Evolutionary conservation across 2,888 invertebrate genomes (phyloP), one percentile per base, ranked within the genome.

Genomic region (Pollenia angustigena): DNA sequence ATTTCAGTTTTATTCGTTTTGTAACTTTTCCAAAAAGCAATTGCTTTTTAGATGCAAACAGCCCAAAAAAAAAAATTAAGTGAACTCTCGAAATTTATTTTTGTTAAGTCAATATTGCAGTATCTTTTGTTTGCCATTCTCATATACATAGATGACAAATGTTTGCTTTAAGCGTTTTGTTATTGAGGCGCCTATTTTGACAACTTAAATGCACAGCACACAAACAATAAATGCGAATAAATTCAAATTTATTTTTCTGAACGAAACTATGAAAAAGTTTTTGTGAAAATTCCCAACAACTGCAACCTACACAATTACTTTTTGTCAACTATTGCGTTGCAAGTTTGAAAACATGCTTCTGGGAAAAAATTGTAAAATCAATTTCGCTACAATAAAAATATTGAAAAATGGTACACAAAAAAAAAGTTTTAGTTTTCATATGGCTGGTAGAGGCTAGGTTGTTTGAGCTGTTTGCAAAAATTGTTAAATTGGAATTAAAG

Each of bases 171-270:
- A 52, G 58, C 60, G 12, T 48, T 75, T 58, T 58, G n/a, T 52
- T 72, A 23, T 75, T 75, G 32, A 76, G 80, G 80, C 85, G 75
- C 80, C 80, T 64, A 18, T 85, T 81, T 52, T 80, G 80, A 75
- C 80, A 85, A 75, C 11, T 56, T 6, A 46, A 56, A 56, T 76
- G 54, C 44, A 32, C 16, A 66, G 46, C 12, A 60, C 11, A 60
- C 1, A 72, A 54, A 48, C 23, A 18, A 46, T 3, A 2, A n/a
- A 48, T 50, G 44, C 8, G 72, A 46, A 78, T 60, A 84, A 79
- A 84, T 68, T 79, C 44, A 44, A 74, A 74, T 84, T 68, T 79
- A 44, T 72, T 79, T 74, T 68, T 68, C 46, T 44, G n/a, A 44
- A 44, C 68, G 18, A 71, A 50, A 71, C 58, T 66, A 66, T 56